Evolutionary conservation across 2,113 vertebrate genomes (phyloP).

Genomic region (Onychostoma macrolepis): DNA sequence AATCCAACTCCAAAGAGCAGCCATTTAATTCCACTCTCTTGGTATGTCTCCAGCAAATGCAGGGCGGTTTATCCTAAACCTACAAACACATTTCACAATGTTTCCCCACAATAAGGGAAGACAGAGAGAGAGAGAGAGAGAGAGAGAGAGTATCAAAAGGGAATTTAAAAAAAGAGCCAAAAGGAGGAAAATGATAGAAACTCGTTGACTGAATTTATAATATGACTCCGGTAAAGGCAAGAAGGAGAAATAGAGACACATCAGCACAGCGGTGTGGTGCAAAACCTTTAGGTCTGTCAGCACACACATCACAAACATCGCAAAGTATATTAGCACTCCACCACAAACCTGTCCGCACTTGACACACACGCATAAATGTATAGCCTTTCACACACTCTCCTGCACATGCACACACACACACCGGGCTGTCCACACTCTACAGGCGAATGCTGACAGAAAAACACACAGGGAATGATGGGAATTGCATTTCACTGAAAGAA

Average conservation of each 20-base stretch:
- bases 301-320: conserved; percentile 49
- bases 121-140: background rate
- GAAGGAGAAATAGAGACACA: background rate
- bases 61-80: conserved; percentile 48
- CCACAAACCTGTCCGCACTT: conserved; percentile 60
- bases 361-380: conserved; percentile 2
- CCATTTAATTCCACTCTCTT: conserved; percentile 36
- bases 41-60: background rate
- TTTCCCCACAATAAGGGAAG: conserved; percentile 45
- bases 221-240: background rate
- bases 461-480: conserved; percentile 42
- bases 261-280: background rate
- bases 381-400: conserved; percentile 7
- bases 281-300: conserved; percentile 45
- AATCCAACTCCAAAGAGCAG: conserved; percentile 38
- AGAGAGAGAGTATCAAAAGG: background rate
- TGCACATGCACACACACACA: background rate
- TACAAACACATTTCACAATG: conserved; percentile 53
- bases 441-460: conserved; percentile 50
- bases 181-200: background rate
- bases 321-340: conserved; percentile 56
- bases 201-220: conserved; percentile 11
- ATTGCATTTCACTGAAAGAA: conserved; percentile 49
- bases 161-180: background rate
- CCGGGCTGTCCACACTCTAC: conserved; percentile 48